Evolutionary conservation across 2,113 vertebrate genomes (phyloP).

Genomic region (Serinus canaria): DNA sequence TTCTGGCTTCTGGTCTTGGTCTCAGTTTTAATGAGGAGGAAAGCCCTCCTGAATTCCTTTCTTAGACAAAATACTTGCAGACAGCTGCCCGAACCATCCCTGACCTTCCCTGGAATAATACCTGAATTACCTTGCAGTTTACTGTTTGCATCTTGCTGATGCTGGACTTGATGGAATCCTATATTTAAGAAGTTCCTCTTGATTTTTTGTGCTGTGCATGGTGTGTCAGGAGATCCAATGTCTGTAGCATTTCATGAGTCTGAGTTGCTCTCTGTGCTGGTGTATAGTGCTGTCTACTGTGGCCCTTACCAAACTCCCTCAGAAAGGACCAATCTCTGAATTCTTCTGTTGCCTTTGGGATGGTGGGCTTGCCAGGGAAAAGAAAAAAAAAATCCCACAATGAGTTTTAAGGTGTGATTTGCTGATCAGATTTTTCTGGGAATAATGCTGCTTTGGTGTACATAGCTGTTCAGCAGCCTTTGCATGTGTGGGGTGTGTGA

Average conservation of each 20-base stretch:
- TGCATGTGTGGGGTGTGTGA: background rate
- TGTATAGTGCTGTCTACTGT: background rate
- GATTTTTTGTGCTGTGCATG: background rate
- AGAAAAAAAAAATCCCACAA: background rate
- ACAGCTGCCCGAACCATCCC: background rate
- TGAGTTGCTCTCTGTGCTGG: background rate
- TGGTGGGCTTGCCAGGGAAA: background rate
- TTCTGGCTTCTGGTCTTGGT: background rate
- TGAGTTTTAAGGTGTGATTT: constrained; percentile 18
- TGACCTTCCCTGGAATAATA: background rate
- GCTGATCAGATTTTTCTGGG: background rate
- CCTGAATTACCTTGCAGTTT: constrained; percentile 13
- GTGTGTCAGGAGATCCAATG: background rate
- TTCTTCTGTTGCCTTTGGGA: background rate
- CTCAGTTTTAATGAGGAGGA: background rate
- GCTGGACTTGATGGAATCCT: constrained; percentile 20
- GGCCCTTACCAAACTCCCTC: background rate
- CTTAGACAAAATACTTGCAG: background rate
- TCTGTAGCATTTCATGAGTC: background rate
- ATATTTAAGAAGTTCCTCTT: background rate
- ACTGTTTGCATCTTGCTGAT: background rate
- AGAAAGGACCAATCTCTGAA: constrained; percentile 43
- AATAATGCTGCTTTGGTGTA: background rate
- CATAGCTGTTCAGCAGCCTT: background rate
- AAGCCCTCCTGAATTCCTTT: background rate